phyloP scores from a whole-genome alignment of 2,888 invertebrate genomes.

The Herminia tarsipennalis region DNA sequence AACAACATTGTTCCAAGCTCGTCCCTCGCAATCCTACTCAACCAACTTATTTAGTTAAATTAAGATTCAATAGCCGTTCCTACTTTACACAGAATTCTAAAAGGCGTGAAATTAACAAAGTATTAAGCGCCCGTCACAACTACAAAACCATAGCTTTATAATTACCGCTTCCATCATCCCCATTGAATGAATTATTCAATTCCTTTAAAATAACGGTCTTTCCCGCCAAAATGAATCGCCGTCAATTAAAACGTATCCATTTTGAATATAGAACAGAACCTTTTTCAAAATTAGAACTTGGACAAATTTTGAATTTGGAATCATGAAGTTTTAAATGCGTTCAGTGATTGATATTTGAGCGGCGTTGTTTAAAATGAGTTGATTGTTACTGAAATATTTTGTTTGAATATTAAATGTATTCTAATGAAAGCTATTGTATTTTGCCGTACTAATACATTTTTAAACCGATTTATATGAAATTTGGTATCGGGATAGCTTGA shows the following conservation, averaged over 20 bases:
- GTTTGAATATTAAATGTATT: conserved; percentile 18
- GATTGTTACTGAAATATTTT: conserved; percentile 21
- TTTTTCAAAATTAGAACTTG: conserved; percentile 46
- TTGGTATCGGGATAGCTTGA: too few species aligned
- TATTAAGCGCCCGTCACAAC: not conserved
- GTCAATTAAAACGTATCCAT: conserved; percentile 43
- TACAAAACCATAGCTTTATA: conserved; percentile 17
- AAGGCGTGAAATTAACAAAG: conserved; percentile 9
- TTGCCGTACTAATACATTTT: too few species aligned
- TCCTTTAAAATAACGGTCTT: conserved; percentile 33
- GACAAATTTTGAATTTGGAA: conserved; percentile 46
- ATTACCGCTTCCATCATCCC: conserved; percentile 18
- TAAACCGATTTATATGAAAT: too few species aligned
- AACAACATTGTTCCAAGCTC: too few species aligned
- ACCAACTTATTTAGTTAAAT: not conserved
- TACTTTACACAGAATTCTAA: not conserved
- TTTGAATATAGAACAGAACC: conserved; percentile 52
- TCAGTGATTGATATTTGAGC: conserved; percentile 29
- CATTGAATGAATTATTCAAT: conserved; percentile 41
- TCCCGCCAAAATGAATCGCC: conserved; percentile 39
- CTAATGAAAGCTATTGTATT: too few species aligned
- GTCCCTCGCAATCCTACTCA: too few species aligned
- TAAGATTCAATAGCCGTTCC: not conserved
- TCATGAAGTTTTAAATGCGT: conserved; percentile 29
- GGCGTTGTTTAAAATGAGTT: conserved; percentile 30